A percentile compares a stretch with the other conserved stretches of the same genome.
These are phyloP conservation scores for Phyllotreta striolata DNA, from an alignment of 2,888 invertebrate genomes.

Conservation along the genomic window DNA sequence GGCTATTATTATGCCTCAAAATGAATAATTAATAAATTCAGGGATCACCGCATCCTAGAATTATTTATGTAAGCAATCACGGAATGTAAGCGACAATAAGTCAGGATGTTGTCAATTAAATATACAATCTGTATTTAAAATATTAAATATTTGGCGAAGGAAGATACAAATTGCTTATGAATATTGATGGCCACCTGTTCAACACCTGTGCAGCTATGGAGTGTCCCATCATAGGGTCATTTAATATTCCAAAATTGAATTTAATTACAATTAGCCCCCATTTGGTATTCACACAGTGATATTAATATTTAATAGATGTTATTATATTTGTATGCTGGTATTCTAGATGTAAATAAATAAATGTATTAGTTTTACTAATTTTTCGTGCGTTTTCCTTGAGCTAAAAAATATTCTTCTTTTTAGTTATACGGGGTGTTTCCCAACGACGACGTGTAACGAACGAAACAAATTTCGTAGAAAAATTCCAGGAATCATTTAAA, in stretches of 20 bases:
- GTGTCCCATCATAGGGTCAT: constrained; percentile 46
- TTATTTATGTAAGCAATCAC: constrained; percentile 18
- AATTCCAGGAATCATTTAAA: no score
- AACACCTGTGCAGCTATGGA: constrained; percentile 51
- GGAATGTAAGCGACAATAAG: constrained; percentile 11
- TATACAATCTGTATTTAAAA: constrained; percentile 14
- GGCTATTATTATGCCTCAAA: constrained; percentile 2
- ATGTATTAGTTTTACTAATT: constrained; percentile 2
- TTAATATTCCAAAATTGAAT: constrained; percentile 39
- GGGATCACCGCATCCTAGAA: constrained; percentile 4
- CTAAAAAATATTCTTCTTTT: not conserved
- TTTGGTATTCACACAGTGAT: constrained; percentile 39
- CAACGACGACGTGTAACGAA: no score
- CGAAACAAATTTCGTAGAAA: no score
- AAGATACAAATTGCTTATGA: constrained; percentile 49
- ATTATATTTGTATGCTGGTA: constrained; percentile 11
- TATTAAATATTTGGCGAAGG: constrained; percentile 41
- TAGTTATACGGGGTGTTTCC: no score
- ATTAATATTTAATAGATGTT: constrained; percentile 26
- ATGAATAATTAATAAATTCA: constrained; percentile 8
- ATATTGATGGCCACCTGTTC: constrained; percentile 55
- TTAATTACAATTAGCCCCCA: constrained; percentile 31
- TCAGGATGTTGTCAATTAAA: constrained; percentile 15
- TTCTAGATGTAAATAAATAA: not conserved
- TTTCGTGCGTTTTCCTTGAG: not conserved